These are phyloP conservation scores for Artibeus jamaicensis DNA, from an alignment of 2,797 vertebrate species.

Conservation along the genomic window DNA sequence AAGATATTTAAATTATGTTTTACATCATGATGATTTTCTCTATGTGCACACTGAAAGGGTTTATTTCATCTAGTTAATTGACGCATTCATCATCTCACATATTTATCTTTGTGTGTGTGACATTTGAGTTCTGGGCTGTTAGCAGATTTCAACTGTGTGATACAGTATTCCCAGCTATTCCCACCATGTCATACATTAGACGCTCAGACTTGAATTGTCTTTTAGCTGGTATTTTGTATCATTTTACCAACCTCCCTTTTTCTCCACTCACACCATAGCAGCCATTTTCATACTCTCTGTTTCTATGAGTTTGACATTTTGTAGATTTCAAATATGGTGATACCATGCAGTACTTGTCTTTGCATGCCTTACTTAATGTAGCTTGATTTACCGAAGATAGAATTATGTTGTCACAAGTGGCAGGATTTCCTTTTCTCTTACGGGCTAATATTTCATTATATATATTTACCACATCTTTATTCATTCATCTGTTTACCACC, in stretches of 20 bases:
- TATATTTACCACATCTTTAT: no score
- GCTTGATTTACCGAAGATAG: neutral
- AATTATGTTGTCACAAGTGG: neutral
- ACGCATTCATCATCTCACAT: neutral
- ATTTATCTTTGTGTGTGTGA: neutral
- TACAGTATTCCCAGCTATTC: neutral
- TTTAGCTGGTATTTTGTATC: neutral
- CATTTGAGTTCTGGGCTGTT: neutral
- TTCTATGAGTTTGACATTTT: neutral
- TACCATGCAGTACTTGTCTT: neutral
- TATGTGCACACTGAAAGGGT: neutral
- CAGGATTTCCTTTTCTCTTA: neutral
- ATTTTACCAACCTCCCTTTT: neutral
- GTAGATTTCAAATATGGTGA: neutral
- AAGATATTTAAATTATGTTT: neutral
- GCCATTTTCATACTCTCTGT: neutral
- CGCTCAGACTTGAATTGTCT: neutral
- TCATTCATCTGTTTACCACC: no score
- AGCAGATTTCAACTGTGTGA: neutral
- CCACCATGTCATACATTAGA: neutral
- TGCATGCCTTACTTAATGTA: neutral
- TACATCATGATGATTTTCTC: neutral
- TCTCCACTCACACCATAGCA: neutral
- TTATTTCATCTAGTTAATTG: neutral
- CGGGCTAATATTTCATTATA: no score